Percentiles rank a stretch among this genome's conserved stretches.
These are phyloP conservation scores for Syritta pipiens DNA, from an alignment of 2,888 invertebrate genomes.

Conservation along the genomic window DNA sequence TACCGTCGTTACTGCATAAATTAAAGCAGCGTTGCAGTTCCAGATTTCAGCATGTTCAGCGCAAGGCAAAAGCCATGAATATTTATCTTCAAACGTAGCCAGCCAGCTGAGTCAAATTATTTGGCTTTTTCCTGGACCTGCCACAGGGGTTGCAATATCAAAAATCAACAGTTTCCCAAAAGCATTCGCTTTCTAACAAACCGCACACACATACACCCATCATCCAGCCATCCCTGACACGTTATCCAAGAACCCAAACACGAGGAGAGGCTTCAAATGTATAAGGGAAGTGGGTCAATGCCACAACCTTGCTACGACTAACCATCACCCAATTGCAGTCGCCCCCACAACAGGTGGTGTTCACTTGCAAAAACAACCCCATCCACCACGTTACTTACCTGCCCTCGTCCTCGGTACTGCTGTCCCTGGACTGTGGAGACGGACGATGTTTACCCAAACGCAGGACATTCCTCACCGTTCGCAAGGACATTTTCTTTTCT, in stretches of 20 bases:
- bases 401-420: slow-evolving; percentile 77
- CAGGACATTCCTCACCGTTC: slow-evolving; percentile 75
- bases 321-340: neutral
- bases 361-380: slow-evolving; percentile 5
- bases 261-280: neutral
- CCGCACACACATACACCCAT: neutral
- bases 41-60: neutral
- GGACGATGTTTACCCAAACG: slow-evolving; percentile 74
- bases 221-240: neutral
- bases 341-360: slow-evolving; percentile 51
- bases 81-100: neutral
- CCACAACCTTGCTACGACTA: slow-evolving; percentile 44
- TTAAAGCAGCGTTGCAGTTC: neutral
- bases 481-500: slow-evolving; percentile 74
- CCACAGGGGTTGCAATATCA: neutral
- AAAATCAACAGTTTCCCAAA: neutral
- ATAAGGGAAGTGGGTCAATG: slow-evolving; percentile 57
- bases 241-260: neutral
- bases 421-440: slow-evolving; percentile 74
- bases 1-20: neutral
- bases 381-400: slow-evolving; percentile 71
- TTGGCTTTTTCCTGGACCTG: neutral
- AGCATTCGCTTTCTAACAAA: neutral
- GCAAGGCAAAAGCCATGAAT: neutral
- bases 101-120: too few relatives aligned